Evolutionary conservation across 30 jellyfish, hydroid and myxozoan species (phyloP).

Genomic region (Aurelia coerulea): DNA sequence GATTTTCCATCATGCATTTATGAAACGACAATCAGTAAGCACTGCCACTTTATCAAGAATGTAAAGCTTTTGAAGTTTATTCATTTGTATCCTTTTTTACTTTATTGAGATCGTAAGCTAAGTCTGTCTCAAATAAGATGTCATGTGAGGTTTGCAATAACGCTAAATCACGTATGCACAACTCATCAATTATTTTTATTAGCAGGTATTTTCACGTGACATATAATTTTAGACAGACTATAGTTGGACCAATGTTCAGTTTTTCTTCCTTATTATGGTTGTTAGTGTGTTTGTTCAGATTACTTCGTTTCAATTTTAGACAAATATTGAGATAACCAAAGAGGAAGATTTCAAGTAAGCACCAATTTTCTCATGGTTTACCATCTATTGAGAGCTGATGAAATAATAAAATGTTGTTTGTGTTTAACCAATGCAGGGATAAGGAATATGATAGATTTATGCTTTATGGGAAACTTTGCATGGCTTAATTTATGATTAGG

Average conservation of each 20-base stretch:
- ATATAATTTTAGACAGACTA: neutral
- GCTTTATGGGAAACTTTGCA: no score
- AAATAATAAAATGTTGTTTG: no score
- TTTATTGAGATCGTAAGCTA: no score
- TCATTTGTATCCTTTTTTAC: neutral
- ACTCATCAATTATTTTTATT: neutral
- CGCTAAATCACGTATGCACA: neutral
- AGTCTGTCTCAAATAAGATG: neutral
- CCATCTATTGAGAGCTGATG: no score
- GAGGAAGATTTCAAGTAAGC: constrained; percentile 89
- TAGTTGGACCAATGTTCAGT: neutral
- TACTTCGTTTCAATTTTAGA: constrained; percentile 23
- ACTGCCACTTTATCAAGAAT: no score
- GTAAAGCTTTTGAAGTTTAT: no score
- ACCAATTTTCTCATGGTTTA: neutral
- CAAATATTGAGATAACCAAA: constrained; percentile 80
- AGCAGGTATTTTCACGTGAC: neutral
- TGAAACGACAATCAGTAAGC: no score
- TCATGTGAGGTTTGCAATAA: neutral
- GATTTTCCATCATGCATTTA: no score
- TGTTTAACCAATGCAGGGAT: no score
- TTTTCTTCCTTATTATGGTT: neutral
- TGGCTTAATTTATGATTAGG: no score
- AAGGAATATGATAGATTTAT: no score
- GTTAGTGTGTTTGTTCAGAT: neutral